phyloP scores from a whole-genome alignment of 2,113 vertebrate genomes.

The Solea senegalensis region DNA sequence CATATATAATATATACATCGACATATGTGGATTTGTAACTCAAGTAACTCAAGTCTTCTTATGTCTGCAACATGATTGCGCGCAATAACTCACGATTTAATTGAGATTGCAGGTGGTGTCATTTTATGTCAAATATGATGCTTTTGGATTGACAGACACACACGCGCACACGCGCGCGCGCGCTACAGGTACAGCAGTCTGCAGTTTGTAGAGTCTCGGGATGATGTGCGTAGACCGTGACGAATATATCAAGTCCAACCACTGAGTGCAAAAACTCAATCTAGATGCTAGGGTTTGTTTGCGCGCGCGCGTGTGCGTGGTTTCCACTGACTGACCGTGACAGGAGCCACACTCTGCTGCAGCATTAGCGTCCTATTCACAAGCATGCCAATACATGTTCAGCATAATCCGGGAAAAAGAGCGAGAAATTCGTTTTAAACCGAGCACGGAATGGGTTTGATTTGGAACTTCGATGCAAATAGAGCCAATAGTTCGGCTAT shows the following conservation, averaged over 20 bases:
- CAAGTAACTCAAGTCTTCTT: no score
- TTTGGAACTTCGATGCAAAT: constrained; percentile 23
- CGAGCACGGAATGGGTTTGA: constrained; percentile 17
- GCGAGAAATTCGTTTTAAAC: constrained; percentile 50
- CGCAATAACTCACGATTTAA: constrained; percentile 13
- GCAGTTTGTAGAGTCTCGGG: constrained; percentile 46
- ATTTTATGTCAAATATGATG: constrained; percentile 13
- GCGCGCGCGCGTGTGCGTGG: neutral
- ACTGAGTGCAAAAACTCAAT: constrained; percentile 55
- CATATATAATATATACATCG: no score
- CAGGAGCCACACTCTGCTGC: constrained; percentile 40
- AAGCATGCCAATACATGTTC: constrained; percentile 30
- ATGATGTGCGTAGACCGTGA: constrained; percentile 59
- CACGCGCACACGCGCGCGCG: neutral
- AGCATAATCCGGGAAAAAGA: constrained; percentile 27
- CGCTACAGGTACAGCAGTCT: constrained; percentile 55
- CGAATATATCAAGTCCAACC: constrained; percentile 64
- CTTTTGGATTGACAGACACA: constrained; percentile 1
- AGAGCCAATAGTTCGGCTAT: constrained; percentile 31
- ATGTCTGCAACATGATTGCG: neutral
- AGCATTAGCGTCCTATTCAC: constrained; percentile 23
- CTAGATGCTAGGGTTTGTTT: constrained; percentile 13
- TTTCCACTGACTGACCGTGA: constrained; percentile 6
- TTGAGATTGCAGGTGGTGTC: neutral
- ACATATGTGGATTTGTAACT: no score